phyloP scores from a whole-genome alignment of 2,113 vertebrate species.

The Raphicerus campestris region DNA sequence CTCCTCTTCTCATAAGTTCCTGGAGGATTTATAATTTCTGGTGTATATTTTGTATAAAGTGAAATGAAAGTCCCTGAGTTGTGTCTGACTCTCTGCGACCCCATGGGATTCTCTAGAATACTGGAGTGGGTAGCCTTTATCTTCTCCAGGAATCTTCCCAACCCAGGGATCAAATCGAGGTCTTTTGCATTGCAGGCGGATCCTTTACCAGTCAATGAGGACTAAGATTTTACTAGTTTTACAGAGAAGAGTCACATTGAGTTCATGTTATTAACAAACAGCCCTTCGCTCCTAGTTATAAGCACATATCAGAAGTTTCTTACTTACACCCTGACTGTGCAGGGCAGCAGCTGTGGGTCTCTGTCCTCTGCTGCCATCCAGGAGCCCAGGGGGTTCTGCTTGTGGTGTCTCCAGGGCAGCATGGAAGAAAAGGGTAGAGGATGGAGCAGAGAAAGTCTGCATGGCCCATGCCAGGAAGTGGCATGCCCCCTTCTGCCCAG shows the following conservation, averaged over 20 bases:
- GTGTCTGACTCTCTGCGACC: neutral
- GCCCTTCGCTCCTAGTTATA: accelerated
- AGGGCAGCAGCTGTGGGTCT: neutral
- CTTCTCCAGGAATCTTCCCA: neutral
- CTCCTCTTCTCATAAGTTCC: neutral
- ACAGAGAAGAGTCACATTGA: neutral
- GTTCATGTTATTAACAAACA: neutral
- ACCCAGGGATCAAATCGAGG: neutral
- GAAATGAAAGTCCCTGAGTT: neutral
- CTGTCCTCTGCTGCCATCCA: neutral
- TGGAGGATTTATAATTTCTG: neutral
- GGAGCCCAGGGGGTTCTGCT: neutral
- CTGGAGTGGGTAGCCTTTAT: neutral
- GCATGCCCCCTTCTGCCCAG: neutral
- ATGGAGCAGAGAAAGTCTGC: accelerated
- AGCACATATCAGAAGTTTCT: neutral
- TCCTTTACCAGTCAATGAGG: neutral
- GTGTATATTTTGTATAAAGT: neutral
- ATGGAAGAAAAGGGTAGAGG: neutral
- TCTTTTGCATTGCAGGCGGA: neutral
- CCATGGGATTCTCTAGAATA: neutral
- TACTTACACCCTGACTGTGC: accelerated
- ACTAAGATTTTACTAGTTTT: neutral
- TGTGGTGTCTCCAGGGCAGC: accelerated
- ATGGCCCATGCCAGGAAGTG: neutral